These are phyloP conservation scores for Morus bassanus DNA, from an alignment of 2,797 vertebrate genomes.

Conservation along the genomic window DNA sequence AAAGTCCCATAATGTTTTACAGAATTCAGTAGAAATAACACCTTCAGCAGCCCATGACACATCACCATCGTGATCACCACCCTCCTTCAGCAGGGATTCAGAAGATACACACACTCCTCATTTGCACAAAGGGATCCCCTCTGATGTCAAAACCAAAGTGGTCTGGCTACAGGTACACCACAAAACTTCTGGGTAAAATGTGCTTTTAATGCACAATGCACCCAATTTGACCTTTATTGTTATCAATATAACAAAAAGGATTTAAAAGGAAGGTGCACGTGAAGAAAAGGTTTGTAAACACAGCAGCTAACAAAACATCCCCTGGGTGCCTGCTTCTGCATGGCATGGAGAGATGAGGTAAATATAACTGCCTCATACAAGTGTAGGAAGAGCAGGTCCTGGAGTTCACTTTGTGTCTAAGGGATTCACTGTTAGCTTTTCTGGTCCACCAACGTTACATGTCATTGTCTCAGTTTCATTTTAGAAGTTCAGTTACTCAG, in stretches of 20 bases:
- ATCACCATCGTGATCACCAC: accelerated
- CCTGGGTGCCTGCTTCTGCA: not conserved
- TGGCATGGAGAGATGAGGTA: not conserved
- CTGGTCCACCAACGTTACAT: not conserved
- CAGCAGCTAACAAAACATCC: not conserved
- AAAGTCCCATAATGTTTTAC: not conserved
- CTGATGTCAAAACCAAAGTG: not conserved
- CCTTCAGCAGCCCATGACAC: not conserved
- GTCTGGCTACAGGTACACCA: not conserved
- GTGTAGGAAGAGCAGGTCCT: not conserved
- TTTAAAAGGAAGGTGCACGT: not conserved
- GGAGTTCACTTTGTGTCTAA: not conserved
- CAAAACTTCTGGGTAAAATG: not conserved
- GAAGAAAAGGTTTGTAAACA: not conserved
- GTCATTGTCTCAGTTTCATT: not conserved
- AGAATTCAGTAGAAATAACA: not conserved
- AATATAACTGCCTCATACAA: not conserved
- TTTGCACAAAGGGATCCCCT: not conserved
- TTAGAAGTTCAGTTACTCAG: not conserved
- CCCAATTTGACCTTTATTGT: not conserved
- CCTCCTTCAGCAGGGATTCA: not conserved
- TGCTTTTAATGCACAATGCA: not conserved
- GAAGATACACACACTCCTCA: not conserved
- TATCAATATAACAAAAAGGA: not conserved
- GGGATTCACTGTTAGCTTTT: not conserved